These are phyloP conservation scores for Habroteleia sp. DNA, from an alignment of 2,888 invertebrate species.

Conservation along the genomic window DNA sequence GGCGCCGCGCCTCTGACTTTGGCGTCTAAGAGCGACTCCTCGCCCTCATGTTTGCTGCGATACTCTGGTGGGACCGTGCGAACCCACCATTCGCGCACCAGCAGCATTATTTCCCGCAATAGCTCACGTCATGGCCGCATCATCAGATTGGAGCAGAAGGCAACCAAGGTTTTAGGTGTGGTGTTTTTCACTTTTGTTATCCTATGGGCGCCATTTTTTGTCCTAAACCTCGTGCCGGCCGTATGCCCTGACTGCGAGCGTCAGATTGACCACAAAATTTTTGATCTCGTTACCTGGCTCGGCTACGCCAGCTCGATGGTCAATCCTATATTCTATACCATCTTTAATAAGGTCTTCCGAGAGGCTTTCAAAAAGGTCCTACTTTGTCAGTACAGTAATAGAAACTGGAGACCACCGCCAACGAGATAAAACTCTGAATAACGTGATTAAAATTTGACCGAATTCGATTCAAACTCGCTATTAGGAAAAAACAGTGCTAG, in stretches of 20 bases:
- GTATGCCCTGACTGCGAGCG: conserved; percentile 91
- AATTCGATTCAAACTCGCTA: too few species aligned
- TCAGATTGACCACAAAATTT: conserved; percentile 88
- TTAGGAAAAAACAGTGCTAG: too few species aligned
- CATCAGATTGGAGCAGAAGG: conserved; percentile 95
- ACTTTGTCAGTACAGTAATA: conserved; percentile 87
- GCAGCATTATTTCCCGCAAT: conserved; percentile 90
- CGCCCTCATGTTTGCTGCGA: conserved; percentile 83
- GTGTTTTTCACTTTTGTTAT: conserved; percentile 97
- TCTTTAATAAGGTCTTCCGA: conserved; percentile 96
- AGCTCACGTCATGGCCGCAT: conserved; percentile 92
- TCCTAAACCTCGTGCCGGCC: conserved; percentile 92
- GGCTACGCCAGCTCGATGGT: conserved; percentile 97
- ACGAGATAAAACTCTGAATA: conserved; percentile 38
- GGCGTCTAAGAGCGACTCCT: conserved; percentile 81
- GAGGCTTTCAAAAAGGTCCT: conserved; percentile 94
- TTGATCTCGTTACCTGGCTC: conserved; percentile 94
- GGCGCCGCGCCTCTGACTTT: conserved; percentile 77
- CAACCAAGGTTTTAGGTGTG: conserved; percentile 96
- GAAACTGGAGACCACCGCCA: conserved; percentile 82
- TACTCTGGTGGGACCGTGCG: conserved; percentile 83
- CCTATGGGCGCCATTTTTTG: conserved; percentile 97
- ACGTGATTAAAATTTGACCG: neutral
- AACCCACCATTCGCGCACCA: conserved; percentile 89
- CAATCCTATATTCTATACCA: conserved; percentile 97